These are phyloP conservation scores for Phengaris alcon DNA, from an alignment of 2,888 invertebrate genomes.

Conservation along the genomic window DNA sequence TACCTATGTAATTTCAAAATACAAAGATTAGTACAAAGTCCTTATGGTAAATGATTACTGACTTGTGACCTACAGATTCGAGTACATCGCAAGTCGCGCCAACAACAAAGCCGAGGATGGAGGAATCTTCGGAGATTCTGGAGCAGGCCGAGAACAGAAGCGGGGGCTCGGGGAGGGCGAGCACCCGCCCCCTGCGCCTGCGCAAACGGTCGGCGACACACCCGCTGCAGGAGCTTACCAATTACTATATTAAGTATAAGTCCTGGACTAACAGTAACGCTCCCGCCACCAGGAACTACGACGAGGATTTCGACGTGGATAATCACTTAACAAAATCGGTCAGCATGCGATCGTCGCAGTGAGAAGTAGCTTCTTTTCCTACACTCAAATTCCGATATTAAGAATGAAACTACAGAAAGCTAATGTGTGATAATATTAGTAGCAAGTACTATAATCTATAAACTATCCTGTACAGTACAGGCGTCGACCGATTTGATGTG, in stretches of 20 bases:
- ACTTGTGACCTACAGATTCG: not conserved
- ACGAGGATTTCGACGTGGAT: constrained; percentile 43
- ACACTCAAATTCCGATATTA: not conserved
- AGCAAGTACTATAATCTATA: no score
- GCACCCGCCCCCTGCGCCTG: not conserved
- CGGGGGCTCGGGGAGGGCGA: not conserved
- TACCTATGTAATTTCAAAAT: no score
- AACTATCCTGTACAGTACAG: no score
- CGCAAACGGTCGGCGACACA: constrained; percentile 49
- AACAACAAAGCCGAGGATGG: not conserved
- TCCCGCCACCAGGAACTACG: not conserved
- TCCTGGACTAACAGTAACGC: constrained; percentile 50
- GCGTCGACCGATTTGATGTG: no score
- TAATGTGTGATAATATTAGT: not conserved
- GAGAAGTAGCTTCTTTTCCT: constrained; percentile 22
- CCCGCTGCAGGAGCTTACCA: constrained; percentile 49
- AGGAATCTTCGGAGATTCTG: constrained; percentile 5
- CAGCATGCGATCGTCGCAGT: constrained; percentile 30
- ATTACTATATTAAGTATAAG: constrained; percentile 62
- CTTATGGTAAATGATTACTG: not conserved
- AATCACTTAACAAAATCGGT: constrained; percentile 44
- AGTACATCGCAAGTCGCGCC: not conserved
- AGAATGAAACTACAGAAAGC: not conserved
- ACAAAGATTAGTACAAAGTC: no score
- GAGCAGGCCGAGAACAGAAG: constrained; percentile 15